Evolutionary conservation across 2,888 invertebrate genomes (phyloP), one percentile per base, ranked within the genome.

Genomic region (Agrilus biguttatus): DNA sequence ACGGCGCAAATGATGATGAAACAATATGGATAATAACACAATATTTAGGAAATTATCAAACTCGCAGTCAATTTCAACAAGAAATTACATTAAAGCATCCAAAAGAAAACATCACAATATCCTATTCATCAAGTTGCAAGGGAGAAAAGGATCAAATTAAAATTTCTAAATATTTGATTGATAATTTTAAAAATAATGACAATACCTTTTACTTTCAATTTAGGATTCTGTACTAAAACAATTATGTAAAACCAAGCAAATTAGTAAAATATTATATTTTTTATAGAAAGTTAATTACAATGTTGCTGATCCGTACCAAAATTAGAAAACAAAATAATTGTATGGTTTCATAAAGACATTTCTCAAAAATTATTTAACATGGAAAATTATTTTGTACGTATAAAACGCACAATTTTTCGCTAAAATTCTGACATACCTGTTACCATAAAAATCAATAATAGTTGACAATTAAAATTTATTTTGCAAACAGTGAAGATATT

Each of bases 201-300:
- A 65, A 65, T 42, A 58, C 57, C 38, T 56, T 65, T 39, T 49
- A 56, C 43, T 65, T 64, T 46, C 59, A 61, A 39, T 65, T 58
- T 48, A 54, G 57, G 42, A 53, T 65, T 40, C 47, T 58, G 39
- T 57, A 58, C 43, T 39, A 58, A 46, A 59, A 57, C 42, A 52
- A 60, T 41, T 53, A 55, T 44, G 58, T 58, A 8, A 43, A 43
- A 37, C 40, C 37, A 33, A 19, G 19, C 2, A 19, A 2, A 19
- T 19, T 19, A 19, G 5, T n/a, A 19, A 19, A 19, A 19, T 5
- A 19, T 4, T 19, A 2, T 19, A n/a, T 19, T 19, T 19, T 19
- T 19, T 19, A 19, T 19, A 19, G 5, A 37, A 3, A 17, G 5
- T 14, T 37, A 3, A 10, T 37, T 37, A 14, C 37, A 17, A 14